Conservation (phyloP, 1,140 invertebrate species). For the Ceratina japonica region DNA sequence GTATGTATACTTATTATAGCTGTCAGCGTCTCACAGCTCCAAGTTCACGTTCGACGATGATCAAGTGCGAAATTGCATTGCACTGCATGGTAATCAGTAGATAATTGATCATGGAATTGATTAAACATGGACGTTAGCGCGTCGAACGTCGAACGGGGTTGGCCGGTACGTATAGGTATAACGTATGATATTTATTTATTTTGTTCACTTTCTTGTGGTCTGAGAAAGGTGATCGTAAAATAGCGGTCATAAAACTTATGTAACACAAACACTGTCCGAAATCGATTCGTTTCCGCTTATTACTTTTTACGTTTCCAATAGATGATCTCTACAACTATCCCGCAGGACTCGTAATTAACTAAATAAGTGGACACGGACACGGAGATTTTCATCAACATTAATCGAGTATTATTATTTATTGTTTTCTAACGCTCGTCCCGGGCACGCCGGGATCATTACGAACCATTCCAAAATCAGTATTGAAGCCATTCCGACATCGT, state of each 20-base stretch:
- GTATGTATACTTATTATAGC: conserved; percentile 55
- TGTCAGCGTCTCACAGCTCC: conserved; percentile 25
- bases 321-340: conserved; percentile 38
- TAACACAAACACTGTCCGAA: conserved; percentile 39
- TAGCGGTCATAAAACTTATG: conserved; percentile 63
- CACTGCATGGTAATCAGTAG: too few relatives aligned
- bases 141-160: conserved; percentile 40
- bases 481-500: conserved; percentile 69
- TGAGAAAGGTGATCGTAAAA: conserved; percentile 62
- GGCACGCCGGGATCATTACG: conserved; percentile 53
- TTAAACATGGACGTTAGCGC: too few relatives aligned
- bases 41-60: not conserved
- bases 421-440: conserved; percentile 16
- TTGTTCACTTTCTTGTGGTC: conserved; percentile 73
- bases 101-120: too few relatives aligned
- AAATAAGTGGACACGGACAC: not conserved
- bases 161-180: conserved; percentile 46
- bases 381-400: conserved; percentile 6
- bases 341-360: not conserved
- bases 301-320: conserved; percentile 12
- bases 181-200: conserved; percentile 77
- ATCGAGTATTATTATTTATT: conserved; percentile 30
- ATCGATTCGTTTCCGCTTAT: conserved; percentile 1
- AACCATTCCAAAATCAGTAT: conserved; percentile 80
- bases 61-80: too few relatives aligned